A percentile compares a stretch with the other conserved stretches of the same genome.
phyloP scores from a whole-genome alignment of 2,888 invertebrate species.

The Melieria omissa region DNA sequence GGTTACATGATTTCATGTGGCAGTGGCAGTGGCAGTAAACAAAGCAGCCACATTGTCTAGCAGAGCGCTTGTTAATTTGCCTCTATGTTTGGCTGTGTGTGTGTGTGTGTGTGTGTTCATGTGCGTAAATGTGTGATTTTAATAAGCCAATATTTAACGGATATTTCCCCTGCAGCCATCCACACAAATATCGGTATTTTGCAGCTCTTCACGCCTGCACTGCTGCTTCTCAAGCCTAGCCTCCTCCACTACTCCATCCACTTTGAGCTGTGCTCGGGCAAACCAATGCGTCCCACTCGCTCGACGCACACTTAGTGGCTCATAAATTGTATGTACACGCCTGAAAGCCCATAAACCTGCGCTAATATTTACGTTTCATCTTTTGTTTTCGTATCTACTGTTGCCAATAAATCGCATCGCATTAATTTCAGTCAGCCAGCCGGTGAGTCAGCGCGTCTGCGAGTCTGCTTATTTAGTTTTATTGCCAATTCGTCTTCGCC shows the following conservation, averaged over 20 bases:
- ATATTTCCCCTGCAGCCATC: neutral
- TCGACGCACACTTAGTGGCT: neutral
- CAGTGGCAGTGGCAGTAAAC: conserved; percentile 5
- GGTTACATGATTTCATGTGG: neutral
- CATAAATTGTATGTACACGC: neutral
- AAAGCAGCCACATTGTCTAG: conserved; percentile 2
- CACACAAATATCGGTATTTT: conserved; percentile 1
- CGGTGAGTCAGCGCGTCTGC: neutral
- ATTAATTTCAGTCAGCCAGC: conserved; percentile 6
- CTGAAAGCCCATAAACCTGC: neutral
- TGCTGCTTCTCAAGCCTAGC: conserved; percentile 6
- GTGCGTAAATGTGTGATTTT: neutral
- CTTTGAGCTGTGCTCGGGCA: neutral
- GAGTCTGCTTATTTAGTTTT: neutral
- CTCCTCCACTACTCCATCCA: neutral
- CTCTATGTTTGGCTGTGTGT: neutral
- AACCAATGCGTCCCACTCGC: neutral
- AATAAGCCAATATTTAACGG: conserved; percentile 13
- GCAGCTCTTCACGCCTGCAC: neutral
- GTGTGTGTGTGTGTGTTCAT: neutral
- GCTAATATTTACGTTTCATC: neutral
- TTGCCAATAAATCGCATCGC: conserved; percentile 9
- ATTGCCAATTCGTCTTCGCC: neutral
- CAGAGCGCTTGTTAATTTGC: neutral
- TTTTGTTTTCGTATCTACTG: conserved; percentile 9